Conservation (phyloP, 2,888 invertebrate genomes). For the Pristionchus arcanus region DNA sequence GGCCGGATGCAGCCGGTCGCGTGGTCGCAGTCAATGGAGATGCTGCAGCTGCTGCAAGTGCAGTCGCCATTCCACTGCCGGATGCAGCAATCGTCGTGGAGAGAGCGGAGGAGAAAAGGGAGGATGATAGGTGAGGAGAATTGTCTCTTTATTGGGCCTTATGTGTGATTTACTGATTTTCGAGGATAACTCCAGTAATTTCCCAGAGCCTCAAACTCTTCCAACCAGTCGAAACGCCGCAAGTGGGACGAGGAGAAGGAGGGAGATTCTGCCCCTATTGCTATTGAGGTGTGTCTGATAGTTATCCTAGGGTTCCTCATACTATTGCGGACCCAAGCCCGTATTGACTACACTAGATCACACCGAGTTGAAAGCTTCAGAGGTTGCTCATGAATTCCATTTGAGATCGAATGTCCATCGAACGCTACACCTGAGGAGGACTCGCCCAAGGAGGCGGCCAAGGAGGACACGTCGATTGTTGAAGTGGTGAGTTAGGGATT, state of each 20-base stretch:
- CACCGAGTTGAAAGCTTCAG: too few relatives aligned
- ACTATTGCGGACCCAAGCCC: background rate
- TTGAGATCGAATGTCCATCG: background rate
- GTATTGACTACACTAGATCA: too few relatives aligned
- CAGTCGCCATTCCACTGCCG: background rate
- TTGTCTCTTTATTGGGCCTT: too few relatives aligned
- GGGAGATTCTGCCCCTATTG: background rate
- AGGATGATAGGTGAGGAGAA: background rate
- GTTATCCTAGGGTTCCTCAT: too few relatives aligned
- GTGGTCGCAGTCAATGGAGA: background rate
- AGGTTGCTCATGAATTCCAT: background rate
- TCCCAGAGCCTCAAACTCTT: background rate
- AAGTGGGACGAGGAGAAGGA: conserved; percentile 18
- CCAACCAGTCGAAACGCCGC: background rate
- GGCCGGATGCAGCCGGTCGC: background rate
- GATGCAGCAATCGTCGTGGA: conserved; percentile 35
- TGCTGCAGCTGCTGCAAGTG: background rate
- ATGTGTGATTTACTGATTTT: too few relatives aligned
- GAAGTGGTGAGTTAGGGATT: background rate
- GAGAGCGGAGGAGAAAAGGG: background rate
- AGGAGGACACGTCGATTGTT: background rate
- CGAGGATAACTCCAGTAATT: background rate
- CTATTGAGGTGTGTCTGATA: background rate
- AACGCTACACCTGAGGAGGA: conserved; percentile 14
- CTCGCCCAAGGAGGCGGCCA: background rate